Percentiles rank a stretch among this genome's conserved stretches.
Conservation (phyloP, 2,888 invertebrate genomes). For the Hoplodrina ambigua region DNA sequence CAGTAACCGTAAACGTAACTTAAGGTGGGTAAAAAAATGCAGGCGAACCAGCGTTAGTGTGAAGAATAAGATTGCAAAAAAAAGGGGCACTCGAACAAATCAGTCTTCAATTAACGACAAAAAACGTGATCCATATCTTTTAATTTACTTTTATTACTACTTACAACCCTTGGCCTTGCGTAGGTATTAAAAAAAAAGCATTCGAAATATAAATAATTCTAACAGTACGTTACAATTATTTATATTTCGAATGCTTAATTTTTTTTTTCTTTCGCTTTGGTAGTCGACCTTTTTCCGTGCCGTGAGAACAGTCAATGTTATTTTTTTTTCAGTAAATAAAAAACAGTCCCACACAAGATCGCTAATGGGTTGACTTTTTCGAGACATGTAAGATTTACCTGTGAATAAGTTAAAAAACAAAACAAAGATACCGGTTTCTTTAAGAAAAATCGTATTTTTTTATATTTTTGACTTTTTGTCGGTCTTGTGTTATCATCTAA, state of each 20-base stretch:
- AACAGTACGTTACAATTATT: conserved; percentile 57
- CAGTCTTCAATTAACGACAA: conserved; percentile 27
- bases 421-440: conserved; percentile 3
- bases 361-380: conserved; percentile 65
- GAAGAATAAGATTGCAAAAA: not conserved
- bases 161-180: conserved; percentile 44
- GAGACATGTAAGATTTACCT: conserved; percentile 37
- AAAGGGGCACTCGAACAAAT: conserved; percentile 27
- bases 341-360: conserved; percentile 30
- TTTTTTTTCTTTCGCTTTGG: conserved; percentile 59
- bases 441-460: not conserved
- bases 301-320: conserved; percentile 66
- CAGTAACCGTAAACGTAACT: too few relatives aligned
- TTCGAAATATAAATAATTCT: too few relatives aligned
- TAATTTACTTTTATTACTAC: conserved; percentile 52
- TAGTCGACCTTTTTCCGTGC: conserved; percentile 57
- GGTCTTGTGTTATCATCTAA: not conserved
- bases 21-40: too few relatives aligned
- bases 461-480: not conserved
- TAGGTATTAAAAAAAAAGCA: too few relatives aligned
- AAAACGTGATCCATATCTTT: conserved; percentile 54
- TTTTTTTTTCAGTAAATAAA: conserved; percentile 51
- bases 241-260: conserved; percentile 26
- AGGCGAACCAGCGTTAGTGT: too few relatives aligned
- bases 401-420: conserved; percentile 27